Base-by-base conservation (phyloP, 2,888 invertebrate genomes). In the Agonopterix alstromeriana region DNA sequence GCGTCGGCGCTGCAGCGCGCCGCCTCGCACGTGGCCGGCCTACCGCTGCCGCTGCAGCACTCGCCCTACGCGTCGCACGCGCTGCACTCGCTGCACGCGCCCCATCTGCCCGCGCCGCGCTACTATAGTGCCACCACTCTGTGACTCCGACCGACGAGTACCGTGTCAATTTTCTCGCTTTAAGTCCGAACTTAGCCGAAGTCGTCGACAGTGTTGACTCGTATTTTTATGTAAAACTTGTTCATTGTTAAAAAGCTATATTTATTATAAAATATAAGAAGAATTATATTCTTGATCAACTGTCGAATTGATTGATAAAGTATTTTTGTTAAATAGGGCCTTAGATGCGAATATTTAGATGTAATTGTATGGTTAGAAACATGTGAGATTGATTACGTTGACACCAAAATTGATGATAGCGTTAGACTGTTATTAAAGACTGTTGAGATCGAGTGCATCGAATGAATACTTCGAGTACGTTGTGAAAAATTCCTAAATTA, bases 261-360 rank as follows among this genome's bases (percentile, higher is more conserved):
- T 84, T 82, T 80, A 80, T 81, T 77, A 73, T 76, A 70, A 48
- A 48, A 40, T 51, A 77, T 79, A 80, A 82, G 84, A 82, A 71
- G 77, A 75, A 79, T 83, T 86, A 83, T 86, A 85, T 85, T 82
- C 83, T 82, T 81, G 73, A 82, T 73, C 17, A 55, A 55, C 53
- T 79, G 78, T 83, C 79, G 73, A 77, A 27, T 71, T 65, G 70
- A 76, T 62, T 56, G 41, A 47, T 46, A 46, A 50, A 78, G 80
- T 82, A 87, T 86, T 86, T 86, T 86, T 85, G 84, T 87, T 86
- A 86, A 81, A 74, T 86, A 86, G 86, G 83, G 82, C 82, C 74
- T 77, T 80, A 79, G 78, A 76, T 70, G 73, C 76, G 70, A 73
- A 74, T 77, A 77, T 73, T 75, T 84, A 83, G 80, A 82, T 86